Base-by-base conservation (phyloP, 1,140 invertebrate species). In the Delia radicum region DNA sequence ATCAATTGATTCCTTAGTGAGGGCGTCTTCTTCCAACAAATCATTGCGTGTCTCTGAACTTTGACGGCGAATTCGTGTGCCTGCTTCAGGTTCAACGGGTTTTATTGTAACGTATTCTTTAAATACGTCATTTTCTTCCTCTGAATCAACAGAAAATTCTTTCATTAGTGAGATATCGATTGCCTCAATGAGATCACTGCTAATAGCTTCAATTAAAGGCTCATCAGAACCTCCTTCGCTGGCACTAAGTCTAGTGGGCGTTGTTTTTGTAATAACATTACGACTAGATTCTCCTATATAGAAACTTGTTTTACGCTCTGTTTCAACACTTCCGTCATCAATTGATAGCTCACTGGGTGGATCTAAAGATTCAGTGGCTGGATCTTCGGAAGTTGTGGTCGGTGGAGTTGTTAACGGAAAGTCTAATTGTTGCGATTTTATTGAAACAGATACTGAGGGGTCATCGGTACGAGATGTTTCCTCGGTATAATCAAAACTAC, bases 261-360 rank as follows among this genome's bases (percentile, higher is more conserved):
- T 77, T 6, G 83, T 83, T 65, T 85, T 86, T 13, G 65, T 82
- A 21, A 86, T 86, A 2, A 86, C 79, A 79, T 86, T 84, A 0
- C 79, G 79, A 62, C 85, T 85, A 0, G 85, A 86, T 75, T 86
- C 85, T 0, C 85, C 85, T 31, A 86, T 86, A 73, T 86, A 86
- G 21, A 86, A 86, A 61, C 83, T 83, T 1, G 85, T 82, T 29
- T 78, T 63, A 63, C 65, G 29, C 55, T 85, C 83, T 8, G 83
- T 83, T 13, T 84, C 83, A 10, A 77, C 80, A 69, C 82, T 83
- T 33, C 80, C 82, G 15, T 83, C 82, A 63, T 85, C 84, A 0
- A 82, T 79, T 18, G 83, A 85, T 37, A 85, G 80, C 33, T 85
- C 82, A 48, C 82, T 84, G 0, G 82, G 82, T 7, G 82, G 80